These are phyloP conservation scores for Oreochromis aureus DNA, from an alignment of 2,113 vertebrate species.

Conservation along the genomic window DNA sequence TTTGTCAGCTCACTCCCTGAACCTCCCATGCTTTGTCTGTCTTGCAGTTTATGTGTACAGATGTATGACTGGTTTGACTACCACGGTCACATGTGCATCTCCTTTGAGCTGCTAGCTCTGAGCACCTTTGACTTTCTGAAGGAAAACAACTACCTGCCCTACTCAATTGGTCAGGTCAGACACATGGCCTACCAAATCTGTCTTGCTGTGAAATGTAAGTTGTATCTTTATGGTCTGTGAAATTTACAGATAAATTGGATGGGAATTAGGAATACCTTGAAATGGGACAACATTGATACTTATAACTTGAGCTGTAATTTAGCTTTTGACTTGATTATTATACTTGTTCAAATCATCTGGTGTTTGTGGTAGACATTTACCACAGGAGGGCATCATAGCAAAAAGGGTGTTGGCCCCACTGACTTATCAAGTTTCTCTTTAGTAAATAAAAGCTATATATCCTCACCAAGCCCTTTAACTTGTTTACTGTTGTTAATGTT, in stretches of 20 bases:
- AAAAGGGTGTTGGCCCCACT: not conserved
- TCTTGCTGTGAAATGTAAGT: conserved; percentile 95
- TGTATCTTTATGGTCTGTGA: not conserved
- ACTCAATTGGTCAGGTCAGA: conserved; percentile 89
- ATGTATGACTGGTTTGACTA: conserved; percentile 99
- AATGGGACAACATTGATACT: not conserved
- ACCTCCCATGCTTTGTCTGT: not conserved
- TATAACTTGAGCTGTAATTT: not conserved
- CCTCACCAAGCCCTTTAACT: not conserved
- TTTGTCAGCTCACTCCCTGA: not conserved
- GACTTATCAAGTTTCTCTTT: not conserved
- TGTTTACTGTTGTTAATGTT: not conserved
- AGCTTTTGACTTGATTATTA: not conserved
- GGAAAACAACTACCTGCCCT: conserved; percentile 95
- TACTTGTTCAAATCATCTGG: not conserved
- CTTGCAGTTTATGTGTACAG: conserved; percentile 84
- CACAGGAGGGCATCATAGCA: not conserved
- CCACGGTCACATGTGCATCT: conserved; percentile 96
- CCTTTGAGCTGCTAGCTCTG: conserved; percentile 92
- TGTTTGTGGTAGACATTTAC: not conserved
- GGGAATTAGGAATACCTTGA: not conserved
- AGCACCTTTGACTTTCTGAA: conserved; percentile 99
- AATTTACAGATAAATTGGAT: not conserved
- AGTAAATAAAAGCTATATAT: not conserved
- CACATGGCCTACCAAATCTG: conserved; percentile 97